Conservation (phyloP, 1,140 invertebrate species). For the Chlorops oryzae region DNA sequence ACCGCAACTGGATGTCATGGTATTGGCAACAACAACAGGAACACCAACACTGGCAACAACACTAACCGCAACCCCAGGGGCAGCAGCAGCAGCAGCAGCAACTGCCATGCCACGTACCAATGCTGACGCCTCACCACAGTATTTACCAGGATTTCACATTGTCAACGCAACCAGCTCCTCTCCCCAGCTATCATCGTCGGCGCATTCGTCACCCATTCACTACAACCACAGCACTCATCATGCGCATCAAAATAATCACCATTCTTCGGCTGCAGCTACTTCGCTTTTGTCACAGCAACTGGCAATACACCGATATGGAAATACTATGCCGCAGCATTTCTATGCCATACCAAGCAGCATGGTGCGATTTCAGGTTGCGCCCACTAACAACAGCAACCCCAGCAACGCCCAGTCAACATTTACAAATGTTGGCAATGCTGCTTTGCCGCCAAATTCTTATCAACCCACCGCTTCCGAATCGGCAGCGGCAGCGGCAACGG, state of each 20-base stretch:
- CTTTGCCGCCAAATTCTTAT: conserved; percentile 38
- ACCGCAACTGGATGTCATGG: conserved; percentile 41
- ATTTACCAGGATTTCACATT: conserved; percentile 16
- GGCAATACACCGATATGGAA: conserved; percentile 18
- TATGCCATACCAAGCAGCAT: conserved; percentile 40
- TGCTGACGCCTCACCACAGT: too few species aligned
- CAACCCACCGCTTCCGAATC: conserved; percentile 23
- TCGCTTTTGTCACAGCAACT: conserved; percentile 31
- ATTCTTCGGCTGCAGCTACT: conserved; percentile 22
- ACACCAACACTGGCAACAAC: conserved; percentile 16
- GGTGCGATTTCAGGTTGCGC: conserved; percentile 27
- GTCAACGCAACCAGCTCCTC: too few species aligned
- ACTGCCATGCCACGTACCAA: background rate
- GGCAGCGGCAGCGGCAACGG: conserved; percentile 8
- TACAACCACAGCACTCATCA: conserved; percentile 17
- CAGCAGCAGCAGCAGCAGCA: conserved; percentile 11
- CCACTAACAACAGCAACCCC: conserved; percentile 20
- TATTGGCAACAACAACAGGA: conserved; percentile 29
- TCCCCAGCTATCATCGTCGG: conserved; percentile 7
- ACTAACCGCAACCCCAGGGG: conserved; percentile 20
- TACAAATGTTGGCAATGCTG: too few species aligned
- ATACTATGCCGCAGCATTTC: conserved; percentile 25
- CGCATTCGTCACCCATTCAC: conserved; percentile 12
- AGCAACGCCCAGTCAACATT: too few species aligned
- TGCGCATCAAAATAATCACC: background rate